Evolutionary conservation across 1,140 invertebrate species (phyloP).

Genomic region (Prorops nasuta): DNA sequence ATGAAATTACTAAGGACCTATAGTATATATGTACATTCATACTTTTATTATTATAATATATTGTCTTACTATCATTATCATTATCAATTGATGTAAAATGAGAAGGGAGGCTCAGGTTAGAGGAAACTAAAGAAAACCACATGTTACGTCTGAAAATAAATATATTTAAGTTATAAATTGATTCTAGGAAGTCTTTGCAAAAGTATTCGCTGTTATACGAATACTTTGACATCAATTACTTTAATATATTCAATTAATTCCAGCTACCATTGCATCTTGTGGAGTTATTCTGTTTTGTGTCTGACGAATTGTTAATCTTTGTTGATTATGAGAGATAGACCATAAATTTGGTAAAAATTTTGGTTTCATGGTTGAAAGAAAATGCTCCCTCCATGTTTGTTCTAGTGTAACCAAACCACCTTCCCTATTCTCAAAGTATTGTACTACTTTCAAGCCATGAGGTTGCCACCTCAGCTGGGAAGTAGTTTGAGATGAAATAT

Average conservation of each 20-base stretch:
- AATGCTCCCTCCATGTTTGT: conserved; percentile 75
- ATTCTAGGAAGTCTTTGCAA: conserved; percentile 20
- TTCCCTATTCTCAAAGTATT: conserved; percentile 58
- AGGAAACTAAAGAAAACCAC: not conserved
- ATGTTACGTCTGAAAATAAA: not conserved
- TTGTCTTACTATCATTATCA: too few species aligned
- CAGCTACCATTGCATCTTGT: conserved; percentile 46
- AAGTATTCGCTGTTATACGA: conserved; percentile 47
- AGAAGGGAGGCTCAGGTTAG: too few species aligned
- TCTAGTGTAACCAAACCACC: conserved; percentile 71
- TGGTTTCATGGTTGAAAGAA: conserved; percentile 73
- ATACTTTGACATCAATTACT: conserved; percentile 29
- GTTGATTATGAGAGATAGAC: conserved; percentile 72
- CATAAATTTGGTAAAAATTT: conserved; percentile 70
- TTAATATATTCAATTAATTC: conserved; percentile 36
- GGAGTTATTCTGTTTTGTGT: conserved; percentile 47
- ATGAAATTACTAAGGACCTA: too few species aligned
- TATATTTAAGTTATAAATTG: conserved; percentile 19
- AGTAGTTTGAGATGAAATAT: conserved; percentile 3
- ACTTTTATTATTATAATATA: too few species aligned
- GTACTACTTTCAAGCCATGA: conserved; percentile 61
- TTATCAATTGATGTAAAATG: too few species aligned
- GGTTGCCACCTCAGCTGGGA: conserved; percentile 26
- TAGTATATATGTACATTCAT: too few species aligned
- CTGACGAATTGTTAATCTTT: conserved; percentile 49